Percentiles rank a stretch among this genome's conserved stretches.
phyloP scores from a whole-genome alignment of 2,797 vertebrate species.

The Gymnocypris eckloni region DNA sequence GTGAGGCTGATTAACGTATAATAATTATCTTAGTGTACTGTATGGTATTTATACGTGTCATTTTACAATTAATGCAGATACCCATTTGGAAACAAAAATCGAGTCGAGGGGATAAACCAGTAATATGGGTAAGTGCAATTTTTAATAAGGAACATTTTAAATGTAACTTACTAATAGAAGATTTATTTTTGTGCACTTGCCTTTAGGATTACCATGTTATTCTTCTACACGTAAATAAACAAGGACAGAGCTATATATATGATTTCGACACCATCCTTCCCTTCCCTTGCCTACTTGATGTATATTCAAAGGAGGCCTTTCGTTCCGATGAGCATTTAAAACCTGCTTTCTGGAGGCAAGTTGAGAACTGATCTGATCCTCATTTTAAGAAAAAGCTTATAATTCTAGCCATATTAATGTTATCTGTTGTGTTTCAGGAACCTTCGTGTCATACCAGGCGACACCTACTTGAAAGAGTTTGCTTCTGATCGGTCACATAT shows the following conservation, averaged over 20 bases:
- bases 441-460: slow-evolving; percentile 84
- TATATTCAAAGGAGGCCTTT: slow-evolving; percentile 83
- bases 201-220: slow-evolving; percentile 94
- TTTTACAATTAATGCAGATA: slow-evolving; percentile 64
- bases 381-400: neutral
- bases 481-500: slow-evolving; percentile 96
- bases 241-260: slow-evolving; percentile 82
- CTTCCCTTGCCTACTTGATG: slow-evolving; percentile 85
- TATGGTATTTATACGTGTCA: neutral
- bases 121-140: slow-evolving; percentile 71
- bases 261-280: slow-evolving; percentile 90
- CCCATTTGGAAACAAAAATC: slow-evolving; percentile 82
- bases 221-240: slow-evolving; percentile 80
- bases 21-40: neutral
- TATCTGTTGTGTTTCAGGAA: slow-evolving; percentile 76
- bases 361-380: neutral
- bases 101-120: slow-evolving; percentile 68
- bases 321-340: slow-evolving; percentile 79
- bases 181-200: slow-evolving; percentile 8
- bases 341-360: slow-evolving; percentile 83
- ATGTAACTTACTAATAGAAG: neutral
- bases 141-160: neutral
- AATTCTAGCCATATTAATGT: neutral
- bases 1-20: slow-evolving; percentile 72
- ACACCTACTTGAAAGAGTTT: slow-evolving; percentile 86